Percentiles rank a stretch among this genome's conserved stretches.
These are phyloP conservation scores for Drosophila parabipectinata DNA, from an alignment of 1,140 invertebrate genomes.

Conservation along the genomic window DNA sequence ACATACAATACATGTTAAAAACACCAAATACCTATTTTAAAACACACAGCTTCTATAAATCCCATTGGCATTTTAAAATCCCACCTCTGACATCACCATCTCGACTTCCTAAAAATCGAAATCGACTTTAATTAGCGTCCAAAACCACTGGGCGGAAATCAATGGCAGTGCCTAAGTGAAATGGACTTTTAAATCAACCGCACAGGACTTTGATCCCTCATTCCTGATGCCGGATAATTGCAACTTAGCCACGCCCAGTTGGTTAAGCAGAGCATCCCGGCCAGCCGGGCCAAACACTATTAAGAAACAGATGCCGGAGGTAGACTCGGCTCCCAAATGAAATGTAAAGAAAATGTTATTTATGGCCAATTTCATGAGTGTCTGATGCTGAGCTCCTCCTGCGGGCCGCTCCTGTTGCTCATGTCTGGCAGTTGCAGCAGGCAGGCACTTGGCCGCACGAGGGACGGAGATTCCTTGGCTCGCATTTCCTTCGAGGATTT, in stretches of 20 bases:
- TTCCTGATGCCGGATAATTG: conserved; percentile 66
- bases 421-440: conserved; percentile 41
- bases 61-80: conserved; percentile 2
- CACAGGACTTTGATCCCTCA: conserved; percentile 37
- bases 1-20: neutral
- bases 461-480: neutral
- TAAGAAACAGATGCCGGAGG: conserved; percentile 34
- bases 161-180: conserved; percentile 56
- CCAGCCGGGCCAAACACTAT: conserved; percentile 52
- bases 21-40: too few relatives aligned
- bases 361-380: conserved; percentile 82
- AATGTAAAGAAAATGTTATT: conserved; percentile 83
- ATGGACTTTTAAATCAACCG: conserved; percentile 63
- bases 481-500: conserved; percentile 12
- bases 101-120: conserved; percentile 27
- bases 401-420: conserved; percentile 51
- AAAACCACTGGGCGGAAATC: conserved; percentile 53
- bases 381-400: conserved; percentile 55
- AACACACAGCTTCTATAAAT: neutral
- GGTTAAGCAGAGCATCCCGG: conserved; percentile 60
- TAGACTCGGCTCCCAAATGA: conserved; percentile 66
- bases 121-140: conserved; percentile 71
- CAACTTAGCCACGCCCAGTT: conserved; percentile 77
- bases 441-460: neutral
- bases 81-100: neutral